Percentiles rank a stretch among this genome's conserved stretches.
phyloP scores from a whole-genome alignment of 2,888 invertebrate species.

The Melitaea athalia region DNA sequence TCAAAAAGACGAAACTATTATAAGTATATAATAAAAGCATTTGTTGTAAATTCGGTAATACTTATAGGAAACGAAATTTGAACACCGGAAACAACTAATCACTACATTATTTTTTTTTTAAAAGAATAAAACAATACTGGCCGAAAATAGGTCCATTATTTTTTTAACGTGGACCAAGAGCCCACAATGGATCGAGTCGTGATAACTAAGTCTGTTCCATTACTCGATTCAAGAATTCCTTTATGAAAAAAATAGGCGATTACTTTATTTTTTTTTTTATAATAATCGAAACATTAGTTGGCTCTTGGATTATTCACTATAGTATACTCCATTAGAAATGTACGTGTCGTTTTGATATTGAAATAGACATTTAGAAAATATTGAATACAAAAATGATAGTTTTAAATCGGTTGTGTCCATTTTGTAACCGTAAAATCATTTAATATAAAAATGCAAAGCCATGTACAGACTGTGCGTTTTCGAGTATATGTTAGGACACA shows the following conservation, averaged over 20 bases:
- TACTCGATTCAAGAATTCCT: no score
- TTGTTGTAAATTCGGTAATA: not conserved
- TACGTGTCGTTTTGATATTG: conserved; percentile 27
- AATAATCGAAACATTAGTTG: not conserved
- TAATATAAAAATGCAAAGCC: conserved; percentile 16
- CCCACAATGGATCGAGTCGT: not conserved
- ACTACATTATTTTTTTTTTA: not conserved
- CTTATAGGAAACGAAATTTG: not conserved
- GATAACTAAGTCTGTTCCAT: not conserved
- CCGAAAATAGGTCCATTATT: not conserved
- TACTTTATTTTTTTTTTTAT: not conserved
- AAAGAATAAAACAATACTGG: not conserved
- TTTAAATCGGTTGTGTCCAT: conserved; percentile 39
- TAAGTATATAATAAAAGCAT: not conserved
- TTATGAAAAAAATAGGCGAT: no score
- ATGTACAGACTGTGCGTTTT: no score
- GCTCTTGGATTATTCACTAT: conserved; percentile 17
- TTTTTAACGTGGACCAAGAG: conserved; percentile 1
- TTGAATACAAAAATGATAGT: conserved; percentile 8
- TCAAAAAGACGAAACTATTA: not conserved
- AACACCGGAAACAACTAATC: not conserved
- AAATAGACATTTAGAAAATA: conserved; percentile 1
- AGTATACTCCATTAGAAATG: conserved; percentile 15
- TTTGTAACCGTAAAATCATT: conserved; percentile 31
- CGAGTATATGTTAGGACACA: no score